A percentile compares a stretch with the other conserved stretches of the same genome.
These are phyloP conservation scores for Leucosticte australis DNA, from an alignment of 2,113 vertebrate genomes.

Conservation along the genomic window DNA sequence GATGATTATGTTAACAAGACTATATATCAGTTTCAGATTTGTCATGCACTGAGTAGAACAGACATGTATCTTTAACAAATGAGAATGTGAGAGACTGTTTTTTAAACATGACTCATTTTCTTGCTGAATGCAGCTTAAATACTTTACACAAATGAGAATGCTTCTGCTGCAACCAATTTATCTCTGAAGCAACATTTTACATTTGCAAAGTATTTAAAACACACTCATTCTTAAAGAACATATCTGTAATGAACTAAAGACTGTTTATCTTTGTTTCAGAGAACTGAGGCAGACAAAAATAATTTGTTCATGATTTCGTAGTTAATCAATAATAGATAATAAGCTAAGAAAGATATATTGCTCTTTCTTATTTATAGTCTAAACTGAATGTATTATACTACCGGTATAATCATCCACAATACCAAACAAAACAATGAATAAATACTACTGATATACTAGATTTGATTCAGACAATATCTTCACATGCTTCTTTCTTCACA, in stretches of 20 bases:
- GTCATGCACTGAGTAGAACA: background rate
- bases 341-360: background rate
- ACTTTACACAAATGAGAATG: background rate
- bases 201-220: background rate
- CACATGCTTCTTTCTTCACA: background rate
- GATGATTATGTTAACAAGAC: background rate
- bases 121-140: background rate
- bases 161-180: background rate
- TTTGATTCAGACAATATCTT: background rate
- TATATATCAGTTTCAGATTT: background rate
- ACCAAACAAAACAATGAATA: background rate
- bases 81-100: background rate
- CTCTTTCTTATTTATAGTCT: background rate
- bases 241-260: background rate
- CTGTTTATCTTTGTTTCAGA: background rate
- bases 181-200: background rate
- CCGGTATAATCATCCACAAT: background rate
- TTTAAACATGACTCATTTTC: background rate
- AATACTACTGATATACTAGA: background rate
- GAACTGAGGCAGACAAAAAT: background rate
- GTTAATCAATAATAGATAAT: background rate
- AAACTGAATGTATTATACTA: background rate
- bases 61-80: background rate
- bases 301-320: background rate
- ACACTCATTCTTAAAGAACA: background rate